phyloP scores from a whole-genome alignment of 2,797 vertebrate species.

The Anguilla anguilla region DNA sequence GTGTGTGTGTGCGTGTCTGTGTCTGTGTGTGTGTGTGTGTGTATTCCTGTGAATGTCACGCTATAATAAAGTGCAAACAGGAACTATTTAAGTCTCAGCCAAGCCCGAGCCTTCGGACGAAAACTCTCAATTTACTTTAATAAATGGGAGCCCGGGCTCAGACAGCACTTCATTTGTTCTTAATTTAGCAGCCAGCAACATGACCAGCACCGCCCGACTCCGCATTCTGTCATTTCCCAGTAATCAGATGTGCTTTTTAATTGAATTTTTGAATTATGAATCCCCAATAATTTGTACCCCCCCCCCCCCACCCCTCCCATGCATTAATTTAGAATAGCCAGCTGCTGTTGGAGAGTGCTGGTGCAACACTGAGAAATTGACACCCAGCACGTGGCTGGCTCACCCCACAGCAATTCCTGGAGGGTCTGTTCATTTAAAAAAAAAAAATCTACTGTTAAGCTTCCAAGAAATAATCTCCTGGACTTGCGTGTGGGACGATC shows the following conservation, averaged over 20 bases:
- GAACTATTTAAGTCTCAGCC: neutral
- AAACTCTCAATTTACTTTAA: constrained; percentile 11
- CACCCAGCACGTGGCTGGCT: neutral
- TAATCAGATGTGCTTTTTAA: constrained; percentile 40
- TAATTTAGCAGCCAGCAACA: constrained; percentile 25
- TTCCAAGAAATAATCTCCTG: neutral
- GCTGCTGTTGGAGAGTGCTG: constrained; percentile 40
- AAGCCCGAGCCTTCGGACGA: neutral
- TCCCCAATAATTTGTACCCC: constrained; percentile 29
- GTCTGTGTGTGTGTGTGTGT: neutral
- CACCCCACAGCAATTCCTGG: neutral
- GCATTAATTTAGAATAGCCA: constrained; percentile 24
- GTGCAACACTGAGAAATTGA: constrained; percentile 15
- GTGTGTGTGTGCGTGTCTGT: neutral
- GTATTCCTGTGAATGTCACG: neutral
- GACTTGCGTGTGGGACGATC: neutral
- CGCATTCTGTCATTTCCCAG: constrained; percentile 28
- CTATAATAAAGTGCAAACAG: neutral
- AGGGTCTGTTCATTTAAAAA: neutral
- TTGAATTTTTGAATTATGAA: constrained; percentile 45
- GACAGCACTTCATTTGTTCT: constrained; percentile 31
- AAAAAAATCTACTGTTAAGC: neutral
- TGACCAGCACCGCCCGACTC: constrained; percentile 8
- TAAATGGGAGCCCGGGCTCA: neutral
- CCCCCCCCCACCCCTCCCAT: neutral